phyloP scores from a whole-genome alignment of 1,140 invertebrate species.

The Calephelis virginiensis region DNA sequence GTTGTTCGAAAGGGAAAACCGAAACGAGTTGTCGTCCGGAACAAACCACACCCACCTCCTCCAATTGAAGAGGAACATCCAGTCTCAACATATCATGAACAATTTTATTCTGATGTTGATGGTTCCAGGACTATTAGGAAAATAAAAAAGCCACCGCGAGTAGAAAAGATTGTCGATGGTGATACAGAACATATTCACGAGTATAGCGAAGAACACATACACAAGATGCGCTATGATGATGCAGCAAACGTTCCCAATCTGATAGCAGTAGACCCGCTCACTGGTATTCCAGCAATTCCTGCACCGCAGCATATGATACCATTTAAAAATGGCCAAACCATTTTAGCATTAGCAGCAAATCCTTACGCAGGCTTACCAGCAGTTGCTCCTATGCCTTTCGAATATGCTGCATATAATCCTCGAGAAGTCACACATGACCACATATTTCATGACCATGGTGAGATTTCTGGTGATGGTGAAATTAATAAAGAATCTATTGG shows the following conservation, averaged over 20 bases:
- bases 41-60: constrained; percentile 35
- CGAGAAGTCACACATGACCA: constrained; percentile 73
- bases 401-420: constrained; percentile 69
- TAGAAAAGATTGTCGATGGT: constrained; percentile 76
- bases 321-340: constrained; percentile 46
- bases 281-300: constrained; percentile 44
- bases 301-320: constrained; percentile 43
- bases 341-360: constrained; percentile 50
- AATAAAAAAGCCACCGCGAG: constrained; percentile 67
- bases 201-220: constrained; percentile 75
- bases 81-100: constrained; percentile 65
- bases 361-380: constrained; percentile 41
- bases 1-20: constrained; percentile 52
- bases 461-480: constrained; percentile 58
- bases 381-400: constrained; percentile 53
- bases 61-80: constrained; percentile 55
- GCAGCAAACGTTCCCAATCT: constrained; percentile 43
- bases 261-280: constrained; percentile 44
- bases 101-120: constrained; percentile 73
- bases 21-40: constrained; percentile 52
- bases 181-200: constrained; percentile 76
- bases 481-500: constrained; percentile 52
- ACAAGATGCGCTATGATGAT: constrained; percentile 67
- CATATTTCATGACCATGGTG: constrained; percentile 74
- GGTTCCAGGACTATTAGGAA: constrained; percentile 64